A percentile compares a stretch with the other conserved stretches of the same genome.
These are phyloP conservation scores for Phasia obesa DNA, from an alignment of 2,888 invertebrate species.

Conservation along the genomic window DNA sequence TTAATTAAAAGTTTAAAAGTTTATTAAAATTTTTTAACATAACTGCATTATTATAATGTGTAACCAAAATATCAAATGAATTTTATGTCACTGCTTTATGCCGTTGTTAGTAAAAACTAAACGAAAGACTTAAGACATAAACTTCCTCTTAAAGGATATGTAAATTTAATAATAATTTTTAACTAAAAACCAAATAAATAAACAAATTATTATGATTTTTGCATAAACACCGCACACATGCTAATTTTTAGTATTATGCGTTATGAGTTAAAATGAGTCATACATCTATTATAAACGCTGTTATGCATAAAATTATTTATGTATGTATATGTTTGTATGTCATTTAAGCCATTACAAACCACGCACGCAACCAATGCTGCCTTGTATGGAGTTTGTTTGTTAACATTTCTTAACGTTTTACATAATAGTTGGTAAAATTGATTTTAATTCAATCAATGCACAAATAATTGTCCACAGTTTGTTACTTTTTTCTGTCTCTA, in stretches of 20 bases:
- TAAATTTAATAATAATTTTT: conserved; percentile 33
- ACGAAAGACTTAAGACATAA: conserved; percentile 24
- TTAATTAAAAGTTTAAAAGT: not conserved
- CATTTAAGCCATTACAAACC: conserved; percentile 27
- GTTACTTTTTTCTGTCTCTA: conserved; percentile 6
- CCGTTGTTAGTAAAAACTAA: not conserved
- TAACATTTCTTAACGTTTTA: conserved; percentile 61
- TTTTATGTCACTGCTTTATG: conserved; percentile 4
- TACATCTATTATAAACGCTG: conserved; percentile 45
- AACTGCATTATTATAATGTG: conserved; percentile 11
- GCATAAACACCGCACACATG: conserved; percentile 35
- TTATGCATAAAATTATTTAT: conserved; percentile 55
- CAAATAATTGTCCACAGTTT: conserved; percentile 54
- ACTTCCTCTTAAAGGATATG: conserved; percentile 57
- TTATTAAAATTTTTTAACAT: conserved; percentile 3
- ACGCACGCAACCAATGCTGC: conserved; percentile 29
- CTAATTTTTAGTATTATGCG: conserved; percentile 15
- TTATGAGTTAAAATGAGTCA: conserved; percentile 55
- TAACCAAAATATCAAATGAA: not conserved
- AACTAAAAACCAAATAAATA: conserved; percentile 13
- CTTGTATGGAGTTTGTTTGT: conserved; percentile 41
- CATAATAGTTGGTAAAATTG: conserved; percentile 70
- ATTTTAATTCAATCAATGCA: conserved; percentile 79
- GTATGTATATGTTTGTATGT: conserved; percentile 7
- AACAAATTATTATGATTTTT: conserved; percentile 35